phyloP scores from a whole-genome alignment of 2,113 vertebrate genomes.

The Solenodon paradoxus region DNA sequence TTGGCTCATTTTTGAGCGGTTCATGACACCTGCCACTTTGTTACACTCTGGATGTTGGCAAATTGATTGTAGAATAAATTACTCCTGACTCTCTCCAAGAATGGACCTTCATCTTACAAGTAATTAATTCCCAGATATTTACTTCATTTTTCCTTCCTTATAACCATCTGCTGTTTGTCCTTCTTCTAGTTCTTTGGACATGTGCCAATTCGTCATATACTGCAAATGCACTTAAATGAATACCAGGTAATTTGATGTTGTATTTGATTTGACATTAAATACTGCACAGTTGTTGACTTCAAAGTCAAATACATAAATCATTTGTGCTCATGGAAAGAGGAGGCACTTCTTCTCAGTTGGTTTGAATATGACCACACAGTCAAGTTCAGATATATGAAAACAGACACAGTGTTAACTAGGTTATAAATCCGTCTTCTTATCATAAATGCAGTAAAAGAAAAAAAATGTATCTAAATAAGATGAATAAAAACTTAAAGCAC shows the following conservation, averaged over 20 bases:
- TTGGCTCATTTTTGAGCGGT: constrained; percentile 9
- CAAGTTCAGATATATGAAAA: not conserved
- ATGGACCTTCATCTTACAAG: constrained; percentile 47
- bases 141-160: constrained; percentile 29
- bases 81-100: constrained; percentile 40
- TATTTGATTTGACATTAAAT: constrained; percentile 61
- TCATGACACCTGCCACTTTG: constrained; percentile 14
- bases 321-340: not conserved
- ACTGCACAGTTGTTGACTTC: constrained; percentile 51
- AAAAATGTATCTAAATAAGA: not conserved
- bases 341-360: not conserved
- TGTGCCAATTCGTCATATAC: constrained; percentile 53
- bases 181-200: constrained; percentile 21
- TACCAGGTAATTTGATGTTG: constrained; percentile 63
- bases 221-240: constrained; percentile 62
- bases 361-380: not conserved
- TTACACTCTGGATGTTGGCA: not conserved
- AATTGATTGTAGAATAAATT: constrained; percentile 66
- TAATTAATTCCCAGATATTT: constrained; percentile 66
- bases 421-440: not conserved
- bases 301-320: constrained; percentile 68
- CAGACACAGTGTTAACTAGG: not conserved
- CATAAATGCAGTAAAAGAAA: not conserved
- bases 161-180: constrained; percentile 28
- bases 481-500: not conserved